These are phyloP conservation scores for Carassius carassius DNA, from an alignment of 2,113 vertebrate genomes.

Conservation along the genomic window DNA sequence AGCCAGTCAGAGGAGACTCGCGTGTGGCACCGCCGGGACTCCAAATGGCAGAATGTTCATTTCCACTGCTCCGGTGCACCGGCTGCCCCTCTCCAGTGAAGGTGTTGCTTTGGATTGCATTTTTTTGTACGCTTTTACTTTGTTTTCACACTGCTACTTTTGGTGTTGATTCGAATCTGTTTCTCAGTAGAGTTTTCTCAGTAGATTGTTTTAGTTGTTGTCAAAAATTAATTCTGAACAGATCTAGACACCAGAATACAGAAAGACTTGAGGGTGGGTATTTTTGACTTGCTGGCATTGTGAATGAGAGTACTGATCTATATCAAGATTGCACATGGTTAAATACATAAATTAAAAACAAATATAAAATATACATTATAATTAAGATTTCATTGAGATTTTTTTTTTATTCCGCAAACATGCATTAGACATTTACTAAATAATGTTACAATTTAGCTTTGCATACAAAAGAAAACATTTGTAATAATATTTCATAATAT, in stretches of 20 bases:
- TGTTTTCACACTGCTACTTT: background rate
- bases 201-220: background rate
- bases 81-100: slow-evolving; percentile 88
- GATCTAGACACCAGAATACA: background rate
- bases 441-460: background rate
- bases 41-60: slow-evolving; percentile 95
- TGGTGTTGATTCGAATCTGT: background rate
- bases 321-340: background rate
- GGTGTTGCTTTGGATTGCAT: slow-evolving; percentile 66
- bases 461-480: background rate
- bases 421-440: too few relatives aligned
- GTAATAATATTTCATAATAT: background rate
- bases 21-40: slow-evolving; percentile 93
- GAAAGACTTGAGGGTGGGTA: too few relatives aligned
- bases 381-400: background rate
- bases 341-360: background rate
- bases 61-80: slow-evolving; percentile 96
- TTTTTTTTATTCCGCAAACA: too few relatives aligned
- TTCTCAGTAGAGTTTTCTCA: background rate
- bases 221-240: background rate
- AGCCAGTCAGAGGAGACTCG: slow-evolving; percentile 96
- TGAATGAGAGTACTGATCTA: background rate
- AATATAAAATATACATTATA: background rate
- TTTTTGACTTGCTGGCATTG: too few relatives aligned
- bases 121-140: too few relatives aligned